Conservation (phyloP, 2,888 invertebrate species). For the Drosophila lacicola region DNA sequence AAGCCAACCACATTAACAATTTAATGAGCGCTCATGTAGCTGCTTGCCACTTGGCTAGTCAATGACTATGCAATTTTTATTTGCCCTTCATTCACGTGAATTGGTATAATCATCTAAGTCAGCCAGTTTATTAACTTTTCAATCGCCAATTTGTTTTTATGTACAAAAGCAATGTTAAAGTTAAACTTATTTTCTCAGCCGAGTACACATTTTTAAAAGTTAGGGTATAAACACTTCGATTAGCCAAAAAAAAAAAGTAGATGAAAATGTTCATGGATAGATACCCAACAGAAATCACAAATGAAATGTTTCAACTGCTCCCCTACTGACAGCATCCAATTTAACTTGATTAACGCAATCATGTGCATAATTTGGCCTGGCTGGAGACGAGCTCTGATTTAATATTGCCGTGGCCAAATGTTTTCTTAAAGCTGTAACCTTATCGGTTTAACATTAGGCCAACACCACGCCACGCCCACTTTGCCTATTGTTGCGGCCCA, state of each 20-base stretch:
- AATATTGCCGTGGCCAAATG: conserved; percentile 14
- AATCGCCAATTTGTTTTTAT: neutral
- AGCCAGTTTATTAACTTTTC: neutral
- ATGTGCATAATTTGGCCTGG: conserved; percentile 57
- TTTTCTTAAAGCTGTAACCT: conserved; percentile 40
- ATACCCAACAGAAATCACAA: conserved; percentile 31
- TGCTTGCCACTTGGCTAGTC: conserved; percentile 65
- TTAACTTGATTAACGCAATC: conserved; percentile 64
- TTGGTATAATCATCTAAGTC: neutral
- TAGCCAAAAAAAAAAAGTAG: conserved; percentile 17
- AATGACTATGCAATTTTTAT: conserved; percentile 39
- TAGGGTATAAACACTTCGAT: conserved; percentile 33
- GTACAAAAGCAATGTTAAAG: neutral
- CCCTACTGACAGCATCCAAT: conserved; percentile 43
- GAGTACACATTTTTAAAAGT: no score
- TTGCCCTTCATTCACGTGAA: conserved; percentile 15
- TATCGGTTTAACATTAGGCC: conserved; percentile 45
- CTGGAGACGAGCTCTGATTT: conserved; percentile 31
- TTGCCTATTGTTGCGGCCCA: conserved; percentile 23
- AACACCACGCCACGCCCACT: conserved; percentile 23
- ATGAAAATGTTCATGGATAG: conserved; percentile 9
- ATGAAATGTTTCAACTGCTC: conserved; percentile 37
- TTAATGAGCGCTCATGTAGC: conserved; percentile 64
- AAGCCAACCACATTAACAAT: conserved; percentile 69
- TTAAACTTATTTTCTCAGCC: neutral